Conservation (phyloP, 1,140 invertebrate species). For the Hycleus cichorii region DNA sequence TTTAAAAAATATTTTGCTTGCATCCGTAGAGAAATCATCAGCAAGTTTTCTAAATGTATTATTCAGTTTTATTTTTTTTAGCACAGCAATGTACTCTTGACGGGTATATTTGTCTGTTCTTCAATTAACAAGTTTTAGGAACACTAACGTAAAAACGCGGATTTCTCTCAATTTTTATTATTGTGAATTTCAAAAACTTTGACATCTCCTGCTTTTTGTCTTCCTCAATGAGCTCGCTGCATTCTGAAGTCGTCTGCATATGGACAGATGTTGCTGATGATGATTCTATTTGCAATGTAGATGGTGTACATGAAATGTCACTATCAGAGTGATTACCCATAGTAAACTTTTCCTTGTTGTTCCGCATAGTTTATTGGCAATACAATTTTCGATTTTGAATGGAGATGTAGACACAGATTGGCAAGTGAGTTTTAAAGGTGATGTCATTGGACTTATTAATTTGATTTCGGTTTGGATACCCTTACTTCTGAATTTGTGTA, state of each 20-base stretch:
- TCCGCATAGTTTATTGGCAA: not conserved
- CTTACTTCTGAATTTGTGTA: not conserved
- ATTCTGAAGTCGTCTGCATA: not conserved
- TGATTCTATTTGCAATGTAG: not conserved
- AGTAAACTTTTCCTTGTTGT: not conserved
- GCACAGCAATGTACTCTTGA: not conserved
- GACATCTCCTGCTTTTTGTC: too few relatives aligned
- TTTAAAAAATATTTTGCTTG: not conserved
- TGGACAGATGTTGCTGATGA: not conserved
- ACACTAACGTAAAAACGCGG: not conserved
- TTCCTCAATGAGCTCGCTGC: not conserved
- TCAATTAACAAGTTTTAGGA: not conserved
- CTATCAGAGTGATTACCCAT: not conserved
- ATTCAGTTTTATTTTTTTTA: not conserved
- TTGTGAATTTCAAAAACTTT: not conserved
- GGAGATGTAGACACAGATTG: too few relatives aligned
- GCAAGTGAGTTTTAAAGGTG: too few relatives aligned
- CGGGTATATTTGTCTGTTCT: not conserved
- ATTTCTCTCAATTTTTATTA: not conserved
- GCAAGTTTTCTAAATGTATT: not conserved
- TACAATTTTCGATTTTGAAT: not conserved
- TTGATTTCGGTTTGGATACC: too few relatives aligned
- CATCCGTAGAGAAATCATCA: not conserved
- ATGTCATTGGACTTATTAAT: too few relatives aligned
- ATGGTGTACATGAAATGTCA: not conserved